Percentiles rank a stretch among this genome's conserved stretches.
phyloP scores from a whole-genome alignment of 2,113 vertebrate genomes.

The Nipponia nippon region DNA sequence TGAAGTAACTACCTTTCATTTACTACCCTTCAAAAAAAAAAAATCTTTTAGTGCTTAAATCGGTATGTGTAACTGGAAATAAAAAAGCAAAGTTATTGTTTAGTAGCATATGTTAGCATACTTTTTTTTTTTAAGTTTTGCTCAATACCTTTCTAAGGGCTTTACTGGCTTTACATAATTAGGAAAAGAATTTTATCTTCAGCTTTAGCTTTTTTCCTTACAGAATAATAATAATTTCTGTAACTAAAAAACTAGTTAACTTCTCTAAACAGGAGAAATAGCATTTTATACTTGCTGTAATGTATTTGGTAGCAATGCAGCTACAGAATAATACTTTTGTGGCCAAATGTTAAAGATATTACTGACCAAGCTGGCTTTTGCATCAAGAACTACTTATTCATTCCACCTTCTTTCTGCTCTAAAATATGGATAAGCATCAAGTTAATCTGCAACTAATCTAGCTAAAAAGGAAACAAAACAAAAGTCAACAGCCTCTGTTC shows the following conservation, averaged over 20 bases:
- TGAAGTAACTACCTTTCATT: not conserved
- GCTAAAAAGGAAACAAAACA: conserved; percentile 24
- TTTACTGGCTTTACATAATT: not conserved
- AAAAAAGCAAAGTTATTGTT: not conserved
- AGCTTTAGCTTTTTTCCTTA: not conserved
- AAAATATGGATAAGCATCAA: conserved; percentile 2
- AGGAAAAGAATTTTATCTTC: not conserved
- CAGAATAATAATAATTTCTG: not conserved
- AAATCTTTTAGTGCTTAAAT: not conserved
- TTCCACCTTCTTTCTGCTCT: not conserved
- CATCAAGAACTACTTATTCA: not conserved
- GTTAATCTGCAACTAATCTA: conserved; percentile 53
- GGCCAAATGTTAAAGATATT: not conserved
- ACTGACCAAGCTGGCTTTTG: not conserved
- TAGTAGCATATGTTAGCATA: not conserved
- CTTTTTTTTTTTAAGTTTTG: not conserved
- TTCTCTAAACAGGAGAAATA: not conserved
- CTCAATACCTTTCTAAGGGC: not conserved
- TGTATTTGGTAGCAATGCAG: not conserved
- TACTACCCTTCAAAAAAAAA: not conserved
- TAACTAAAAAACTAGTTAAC: not conserved
- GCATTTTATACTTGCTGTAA: not conserved
- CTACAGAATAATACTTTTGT: not conserved
- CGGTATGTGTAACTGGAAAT: not conserved
- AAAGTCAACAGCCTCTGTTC: conserved; percentile 18